A percentile compares a stretch with the other conserved stretches of the same genome.
These are phyloP conservation scores for Dissostichus mawsoni DNA, from an alignment of 2,113 vertebrate genomes.

Conservation along the genomic window DNA sequence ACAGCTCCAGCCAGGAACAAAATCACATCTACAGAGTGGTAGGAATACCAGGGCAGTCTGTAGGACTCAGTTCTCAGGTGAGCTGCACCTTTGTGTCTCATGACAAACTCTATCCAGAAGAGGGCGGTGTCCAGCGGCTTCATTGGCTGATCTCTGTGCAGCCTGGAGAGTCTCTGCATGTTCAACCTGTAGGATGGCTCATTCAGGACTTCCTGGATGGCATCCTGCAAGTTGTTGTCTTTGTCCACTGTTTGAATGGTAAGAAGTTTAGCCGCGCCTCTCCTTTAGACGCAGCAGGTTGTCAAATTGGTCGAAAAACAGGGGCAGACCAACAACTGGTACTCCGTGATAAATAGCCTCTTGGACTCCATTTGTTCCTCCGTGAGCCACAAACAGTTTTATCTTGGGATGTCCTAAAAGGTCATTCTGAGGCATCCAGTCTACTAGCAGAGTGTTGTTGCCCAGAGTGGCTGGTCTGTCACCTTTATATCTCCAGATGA, in stretches of 20 bases:
- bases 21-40: conserved; percentile 77
- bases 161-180: conserved; percentile 81
- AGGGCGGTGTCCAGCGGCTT: conserved; percentile 75
- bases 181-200: conserved; percentile 77
- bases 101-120: conserved; percentile 85
- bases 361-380: conserved; percentile 79
- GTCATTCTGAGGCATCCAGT: conserved; percentile 84
- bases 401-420: conserved; percentile 78
- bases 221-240: conserved; percentile 61
- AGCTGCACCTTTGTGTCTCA: conserved; percentile 81
- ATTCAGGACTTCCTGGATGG: conserved; percentile 72
- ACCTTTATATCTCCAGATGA: conserved; percentile 79
- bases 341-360: conserved; percentile 81
- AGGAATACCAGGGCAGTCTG: conserved; percentile 80
- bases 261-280: conserved; percentile 71
- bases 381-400: conserved; percentile 78
- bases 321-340: conserved; percentile 74
- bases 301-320: conserved; percentile 80
- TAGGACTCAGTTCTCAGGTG: conserved; percentile 78
- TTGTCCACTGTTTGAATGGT: conserved; percentile 47
- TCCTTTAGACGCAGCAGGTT: conserved; percentile 74
- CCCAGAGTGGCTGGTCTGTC: conserved; percentile 66
- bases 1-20: conserved; percentile 45
- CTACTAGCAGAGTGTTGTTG: conserved; percentile 77
- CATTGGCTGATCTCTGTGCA: conserved; percentile 78